phyloP scores from a whole-genome alignment of 1,140 invertebrate genomes.

The Babylonia areolata region DNA sequence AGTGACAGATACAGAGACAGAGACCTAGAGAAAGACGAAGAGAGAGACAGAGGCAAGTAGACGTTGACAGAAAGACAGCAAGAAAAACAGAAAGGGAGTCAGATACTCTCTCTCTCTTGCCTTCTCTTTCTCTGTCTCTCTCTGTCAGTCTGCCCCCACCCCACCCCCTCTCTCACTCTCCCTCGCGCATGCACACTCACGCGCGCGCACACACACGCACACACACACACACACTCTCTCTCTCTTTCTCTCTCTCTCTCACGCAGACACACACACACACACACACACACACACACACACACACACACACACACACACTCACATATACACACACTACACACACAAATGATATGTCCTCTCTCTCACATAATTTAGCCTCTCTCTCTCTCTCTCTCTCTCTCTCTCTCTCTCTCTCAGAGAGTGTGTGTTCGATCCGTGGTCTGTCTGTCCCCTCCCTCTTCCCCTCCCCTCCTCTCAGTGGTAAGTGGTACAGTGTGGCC shows the following conservation, averaged over 20 bases:
- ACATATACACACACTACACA: conserved; percentile 7
- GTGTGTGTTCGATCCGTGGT: too few species aligned
- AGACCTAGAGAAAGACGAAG: background rate
- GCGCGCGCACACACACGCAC: background rate
- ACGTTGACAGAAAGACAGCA: background rate
- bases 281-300: conserved; percentile 4
- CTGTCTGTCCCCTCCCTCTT: too few species aligned
- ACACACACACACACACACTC: background rate
- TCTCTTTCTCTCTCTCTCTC: too few species aligned
- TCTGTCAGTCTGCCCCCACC: too few species aligned
- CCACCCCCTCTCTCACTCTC: background rate
- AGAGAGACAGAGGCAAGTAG: background rate
- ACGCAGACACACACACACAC: background rate
- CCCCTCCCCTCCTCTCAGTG: too few species aligned
- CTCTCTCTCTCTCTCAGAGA: too few species aligned
- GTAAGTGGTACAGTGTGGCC: too few species aligned
- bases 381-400: too few species aligned
- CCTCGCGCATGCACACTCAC: background rate
- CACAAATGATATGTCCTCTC: background rate
- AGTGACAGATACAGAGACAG: background rate
- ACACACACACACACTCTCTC: background rate
- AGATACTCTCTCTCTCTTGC: background rate
- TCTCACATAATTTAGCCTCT: too few species aligned
- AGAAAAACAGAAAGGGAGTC: background rate
- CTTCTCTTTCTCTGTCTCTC: too few species aligned